These are phyloP conservation scores for Clanis bilineata DNA, from an alignment of 2,888 invertebrate species.

Conservation along the genomic window DNA sequence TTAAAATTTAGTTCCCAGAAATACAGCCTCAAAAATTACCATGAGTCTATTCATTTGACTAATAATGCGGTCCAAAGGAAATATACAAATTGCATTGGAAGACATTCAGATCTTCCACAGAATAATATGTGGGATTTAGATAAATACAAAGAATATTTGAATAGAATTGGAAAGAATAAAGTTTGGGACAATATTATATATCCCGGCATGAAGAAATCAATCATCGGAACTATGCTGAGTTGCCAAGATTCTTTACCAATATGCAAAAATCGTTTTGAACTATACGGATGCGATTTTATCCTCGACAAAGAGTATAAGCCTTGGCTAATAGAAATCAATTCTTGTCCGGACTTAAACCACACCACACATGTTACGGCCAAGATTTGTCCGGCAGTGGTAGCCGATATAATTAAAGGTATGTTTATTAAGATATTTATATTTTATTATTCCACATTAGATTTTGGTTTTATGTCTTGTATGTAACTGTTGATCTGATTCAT, in stretches of 20 bases:
- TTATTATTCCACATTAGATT: too few species aligned
- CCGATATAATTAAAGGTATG: conserved; percentile 93
- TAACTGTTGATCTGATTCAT: too few species aligned
- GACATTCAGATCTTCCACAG: conserved; percentile 85
- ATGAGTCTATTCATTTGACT: conserved; percentile 93
- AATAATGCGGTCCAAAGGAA: conserved; percentile 93
- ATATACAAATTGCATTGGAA: conserved; percentile 79
- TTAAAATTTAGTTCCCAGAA: conserved; percentile 93
- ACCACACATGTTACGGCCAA: conserved; percentile 92
- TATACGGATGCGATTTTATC: conserved; percentile 97
- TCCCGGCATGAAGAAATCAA: conserved; percentile 91
- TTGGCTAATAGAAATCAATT: conserved; percentile 96
- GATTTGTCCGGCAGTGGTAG: conserved; percentile 90
- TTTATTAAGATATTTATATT: neutral
- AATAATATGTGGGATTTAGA: conserved; percentile 93
- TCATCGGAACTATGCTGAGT: conserved; percentile 90
- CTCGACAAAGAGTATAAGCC: conserved; percentile 91
- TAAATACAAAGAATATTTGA: conserved; percentile 85
- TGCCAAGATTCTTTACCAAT: conserved; percentile 88
- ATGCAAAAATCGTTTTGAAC: conserved; percentile 90
- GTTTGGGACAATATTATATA: conserved; percentile 90
- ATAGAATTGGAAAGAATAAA: conserved; percentile 78
- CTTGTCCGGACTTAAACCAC: conserved; percentile 90
- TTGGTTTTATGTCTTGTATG: too few species aligned
- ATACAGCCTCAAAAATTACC: conserved; percentile 88